phyloP scores from a whole-genome alignment of 2,797 vertebrate genomes.

The Fundulus diaphanus region DNA sequence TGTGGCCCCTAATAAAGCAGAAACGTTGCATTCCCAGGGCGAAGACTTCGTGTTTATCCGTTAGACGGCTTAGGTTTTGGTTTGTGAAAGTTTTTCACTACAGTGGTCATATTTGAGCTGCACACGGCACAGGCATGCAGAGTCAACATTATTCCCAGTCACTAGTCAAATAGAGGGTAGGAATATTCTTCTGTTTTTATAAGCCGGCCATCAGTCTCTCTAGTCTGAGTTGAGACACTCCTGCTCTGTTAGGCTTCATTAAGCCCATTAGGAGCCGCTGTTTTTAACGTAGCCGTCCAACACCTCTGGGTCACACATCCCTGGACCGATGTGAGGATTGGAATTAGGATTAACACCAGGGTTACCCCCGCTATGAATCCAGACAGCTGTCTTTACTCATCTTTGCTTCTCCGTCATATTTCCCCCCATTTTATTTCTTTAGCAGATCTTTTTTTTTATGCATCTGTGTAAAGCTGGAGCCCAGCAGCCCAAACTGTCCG shows the following conservation, averaged over 20 bases:
- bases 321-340: neutral
- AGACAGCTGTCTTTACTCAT: neutral
- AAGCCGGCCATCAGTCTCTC: neutral
- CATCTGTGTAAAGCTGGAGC: constrained; percentile 36
- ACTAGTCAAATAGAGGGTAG: neutral
- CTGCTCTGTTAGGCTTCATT: neutral
- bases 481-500: constrained; percentile 8
- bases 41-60: neutral
- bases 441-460: neutral
- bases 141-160: neutral
- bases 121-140: neutral
- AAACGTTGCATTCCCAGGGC: neutral
- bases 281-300: neutral
- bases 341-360: neutral
- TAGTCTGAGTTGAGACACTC: neutral
- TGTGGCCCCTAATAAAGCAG: neutral
- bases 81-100: neutral
- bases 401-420: neutral
- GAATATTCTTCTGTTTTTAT: neutral
- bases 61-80: neutral
- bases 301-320: neutral
- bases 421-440: neutral
- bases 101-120: neutral
- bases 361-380: neutral
- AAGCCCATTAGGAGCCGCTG: neutral